Conservation (phyloP, 2,797 vertebrate genomes). For the Varecia variegata region DNA sequence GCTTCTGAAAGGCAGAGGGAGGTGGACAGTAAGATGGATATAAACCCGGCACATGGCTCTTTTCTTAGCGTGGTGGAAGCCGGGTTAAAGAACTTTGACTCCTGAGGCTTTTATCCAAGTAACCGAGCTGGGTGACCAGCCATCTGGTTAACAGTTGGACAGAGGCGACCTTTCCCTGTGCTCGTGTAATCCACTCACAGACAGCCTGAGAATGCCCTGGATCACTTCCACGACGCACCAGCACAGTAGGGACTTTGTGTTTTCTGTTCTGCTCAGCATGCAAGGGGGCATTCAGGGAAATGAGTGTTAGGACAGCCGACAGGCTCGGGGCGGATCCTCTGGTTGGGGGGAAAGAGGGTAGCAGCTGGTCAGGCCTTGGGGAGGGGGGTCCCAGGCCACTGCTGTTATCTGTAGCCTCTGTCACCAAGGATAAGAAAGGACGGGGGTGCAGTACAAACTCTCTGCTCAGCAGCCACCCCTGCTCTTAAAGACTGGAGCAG, state of each 20-base stretch:
- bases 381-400: neutral
- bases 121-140: fast-evolving
- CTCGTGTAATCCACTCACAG: neutral
- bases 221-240: fast-evolving
- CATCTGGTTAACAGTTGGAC: neutral
- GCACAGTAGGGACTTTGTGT: neutral
- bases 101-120: neutral
- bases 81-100: neutral
- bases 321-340: neutral
- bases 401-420: neutral
- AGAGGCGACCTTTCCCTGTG: neutral
- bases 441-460: fast-evolving
- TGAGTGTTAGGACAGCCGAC: neutral
- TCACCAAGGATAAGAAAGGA: neutral
- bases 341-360: fast-evolving
- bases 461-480: neutral
- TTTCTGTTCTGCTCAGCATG: neutral
- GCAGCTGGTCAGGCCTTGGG: neutral
- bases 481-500: neutral
- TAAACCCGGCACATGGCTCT: fast-evolving
- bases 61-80: neutral
- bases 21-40: neutral
- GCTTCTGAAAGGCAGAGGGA: neutral
- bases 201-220: neutral
- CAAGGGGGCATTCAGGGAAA: neutral